Conservation (phyloP, 2,113 vertebrate species). For the Cinclus mexicanus region DNA sequence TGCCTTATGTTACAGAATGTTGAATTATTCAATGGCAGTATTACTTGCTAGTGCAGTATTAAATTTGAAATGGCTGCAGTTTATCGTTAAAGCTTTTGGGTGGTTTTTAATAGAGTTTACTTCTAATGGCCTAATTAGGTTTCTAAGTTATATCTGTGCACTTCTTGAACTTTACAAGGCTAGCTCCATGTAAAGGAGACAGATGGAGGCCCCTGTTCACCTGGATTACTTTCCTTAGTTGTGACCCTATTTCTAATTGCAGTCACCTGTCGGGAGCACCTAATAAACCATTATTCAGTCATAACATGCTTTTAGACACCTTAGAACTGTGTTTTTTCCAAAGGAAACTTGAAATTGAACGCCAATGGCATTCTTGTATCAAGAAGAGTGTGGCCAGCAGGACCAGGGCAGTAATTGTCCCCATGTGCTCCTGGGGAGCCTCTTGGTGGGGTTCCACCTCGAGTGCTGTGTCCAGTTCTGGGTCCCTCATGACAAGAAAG, state of each 20-base stretch:
- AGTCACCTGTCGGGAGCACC: conserved; percentile 40
- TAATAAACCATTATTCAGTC: conserved; percentile 43
- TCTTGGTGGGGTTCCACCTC: rapidly evolving
- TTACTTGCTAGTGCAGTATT: conserved; percentile 61
- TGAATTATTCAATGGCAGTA: conserved; percentile 66
- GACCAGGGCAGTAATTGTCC: too few relatives aligned
- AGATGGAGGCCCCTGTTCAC: conserved; percentile 36
- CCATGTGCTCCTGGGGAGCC: neutral
- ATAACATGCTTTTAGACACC: conserved; percentile 28
- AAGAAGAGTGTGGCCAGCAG: neutral
- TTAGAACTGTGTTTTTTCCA: neutral
- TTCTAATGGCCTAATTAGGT: conserved; percentile 75
- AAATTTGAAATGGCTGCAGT: conserved; percentile 70
- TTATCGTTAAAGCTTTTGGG: conserved; percentile 62
- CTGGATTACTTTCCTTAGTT: conserved; percentile 45
- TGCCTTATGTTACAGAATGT: conserved; percentile 50
- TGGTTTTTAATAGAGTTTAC: conserved; percentile 65
- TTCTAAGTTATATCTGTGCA: conserved; percentile 57
- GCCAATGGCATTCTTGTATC: neutral
- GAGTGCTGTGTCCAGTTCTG: neutral
- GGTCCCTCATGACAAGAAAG: neutral
- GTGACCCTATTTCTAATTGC: conserved; percentile 68
- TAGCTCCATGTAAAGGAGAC: conserved; percentile 13
- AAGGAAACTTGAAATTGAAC: conserved; percentile 3
- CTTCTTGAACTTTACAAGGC: conserved; percentile 59